Evolutionary conservation across 1,140 invertebrate species (phyloP), one percentile per base, ranked within the genome.

Genomic region (Brachionus angularis): DNA sequence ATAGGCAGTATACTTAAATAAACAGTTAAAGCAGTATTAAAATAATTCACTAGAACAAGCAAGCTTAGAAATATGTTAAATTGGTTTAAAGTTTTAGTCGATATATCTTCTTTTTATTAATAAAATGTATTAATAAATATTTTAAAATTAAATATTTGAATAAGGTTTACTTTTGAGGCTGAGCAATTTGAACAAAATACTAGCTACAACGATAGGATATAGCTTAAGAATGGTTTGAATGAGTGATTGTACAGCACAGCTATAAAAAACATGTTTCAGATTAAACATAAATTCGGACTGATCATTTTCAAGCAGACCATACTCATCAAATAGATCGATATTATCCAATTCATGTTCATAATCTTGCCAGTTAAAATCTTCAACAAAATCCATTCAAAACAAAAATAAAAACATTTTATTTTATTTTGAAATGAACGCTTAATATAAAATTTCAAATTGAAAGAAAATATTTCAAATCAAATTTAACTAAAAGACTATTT

Each of bases 261-360:
- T 18, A 16, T 39, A 58, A n/a, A 58, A 42, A 12, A 58, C 39
- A 23, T 23, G 36, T 25, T 58, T 58, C 16, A 58, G 7, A 39
- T 58, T 58, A 21, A 58, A 58, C 12, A 58, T 39, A 31, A 31
- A 58, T 58, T 58, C 53, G 0, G 53, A 3, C 25, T 58, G 33
- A 12, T 16, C 25, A 23, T 36, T 36, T 23, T n/a, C n/a, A n/a
- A n/a, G n/a, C n/a, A n/a, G n/a, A n/a, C n/a, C n/a, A n/a, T n/a
- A n/a, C n/a, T n/a, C n/a, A n/a, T n/a, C n/a, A n/a, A n/a, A n/a
- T n/a, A n/a, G n/a, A n/a, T n/a, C n/a, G n/a, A n/a, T n/a, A n/a
- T n/a, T n/a, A n/a, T n/a, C n/a, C n/a, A n/a, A n/a, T n/a, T n/a
- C n/a, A n/a, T n/a, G n/a, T n/a, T n/a, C n/a, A n/a, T n/a, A n/a